Evolutionary conservation across 2,888 invertebrate species (phyloP), one percentile per base, ranked within the genome.

Genomic region (Encarsia formosa): DNA sequence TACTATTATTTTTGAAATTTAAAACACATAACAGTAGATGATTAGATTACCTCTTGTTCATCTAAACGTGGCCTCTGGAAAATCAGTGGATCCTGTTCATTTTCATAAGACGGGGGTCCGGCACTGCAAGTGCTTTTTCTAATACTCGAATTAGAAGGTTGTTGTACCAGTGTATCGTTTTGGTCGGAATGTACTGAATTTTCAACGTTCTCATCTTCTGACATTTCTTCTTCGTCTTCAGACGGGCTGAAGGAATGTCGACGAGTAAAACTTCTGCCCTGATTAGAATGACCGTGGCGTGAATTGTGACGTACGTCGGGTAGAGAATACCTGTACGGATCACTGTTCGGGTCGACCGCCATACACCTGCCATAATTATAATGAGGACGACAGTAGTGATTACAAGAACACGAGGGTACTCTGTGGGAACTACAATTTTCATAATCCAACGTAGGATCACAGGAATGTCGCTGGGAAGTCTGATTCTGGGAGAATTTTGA

Each of bases 61-160:
- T 68, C 66, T 20, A 23, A 38, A 24, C 35, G 38, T 29, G 50
- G 56, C 23, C 50, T 61, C 29, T 44, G 41, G 11, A 49, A 37
- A 40, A 67, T 50, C 35, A 67, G 41, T 13, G 63, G 65, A 39
- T 63, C 64, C 20, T 59, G 59, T 16, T 68, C 70, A 13, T 56
- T 60, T 6, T 63, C 49, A 32, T 41, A 52, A 2, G 54, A 59
- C 22, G 39, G 54, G 24, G 45, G 57, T 24, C 45, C 50, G 37
- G 59, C 50, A 15, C 51, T 56, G 32, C 49, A 54, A 19, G 49
- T 40, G 24, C 41, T 41, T 4, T 38, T 54, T 15, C 35, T 50
- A 26, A 48, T 50, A 8, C 22, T n/a, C n/a, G n/a, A n/a, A n/a
- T n/a, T 41, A 1, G 34, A 32, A 47, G 40, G 40, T 2, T 43